Percentiles rank a stretch among this genome's conserved stretches.
Conservation (phyloP, 1,140 invertebrate genomes). For the Colletes gigas region DNA sequence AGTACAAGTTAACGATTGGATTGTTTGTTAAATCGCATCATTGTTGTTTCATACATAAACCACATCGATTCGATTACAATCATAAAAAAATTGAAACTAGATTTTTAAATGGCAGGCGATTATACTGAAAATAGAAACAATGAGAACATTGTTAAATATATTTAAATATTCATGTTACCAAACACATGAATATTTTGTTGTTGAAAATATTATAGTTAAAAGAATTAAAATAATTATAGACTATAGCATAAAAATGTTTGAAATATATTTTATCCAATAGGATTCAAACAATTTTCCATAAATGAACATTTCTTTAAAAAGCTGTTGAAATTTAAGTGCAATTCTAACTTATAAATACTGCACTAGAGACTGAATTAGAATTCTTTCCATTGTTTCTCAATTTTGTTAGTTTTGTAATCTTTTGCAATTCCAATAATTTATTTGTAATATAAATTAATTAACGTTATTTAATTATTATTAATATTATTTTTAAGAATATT, state of each 20-base stretch:
- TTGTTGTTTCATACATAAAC: not conserved
- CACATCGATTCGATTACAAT: not conserved
- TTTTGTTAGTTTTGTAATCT: not conserved
- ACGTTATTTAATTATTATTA: not conserved
- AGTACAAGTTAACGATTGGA: not conserved
- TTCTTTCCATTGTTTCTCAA: not conserved
- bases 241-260: not conserved
- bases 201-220: constrained; percentile 7
- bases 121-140: not conserved
- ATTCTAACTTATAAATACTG: not conserved
- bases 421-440: constrained; percentile 3
- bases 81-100: not conserved
- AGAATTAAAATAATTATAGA: not conserved
- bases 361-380: not conserved
- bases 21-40: not conserved
- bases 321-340: not conserved
- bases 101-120: not conserved
- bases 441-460: constrained; percentile 17
- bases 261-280: no score
- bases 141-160: not conserved
- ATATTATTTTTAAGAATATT: not conserved
- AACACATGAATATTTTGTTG: constrained; percentile 11
- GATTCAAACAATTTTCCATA: not conserved
- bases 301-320: not conserved
- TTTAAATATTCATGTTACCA: not conserved